Evolutionary conservation across 2,888 invertebrate genomes (phyloP), one percentile per base, ranked within the genome.

Genomic region (Aphodius sticticus): DNA sequence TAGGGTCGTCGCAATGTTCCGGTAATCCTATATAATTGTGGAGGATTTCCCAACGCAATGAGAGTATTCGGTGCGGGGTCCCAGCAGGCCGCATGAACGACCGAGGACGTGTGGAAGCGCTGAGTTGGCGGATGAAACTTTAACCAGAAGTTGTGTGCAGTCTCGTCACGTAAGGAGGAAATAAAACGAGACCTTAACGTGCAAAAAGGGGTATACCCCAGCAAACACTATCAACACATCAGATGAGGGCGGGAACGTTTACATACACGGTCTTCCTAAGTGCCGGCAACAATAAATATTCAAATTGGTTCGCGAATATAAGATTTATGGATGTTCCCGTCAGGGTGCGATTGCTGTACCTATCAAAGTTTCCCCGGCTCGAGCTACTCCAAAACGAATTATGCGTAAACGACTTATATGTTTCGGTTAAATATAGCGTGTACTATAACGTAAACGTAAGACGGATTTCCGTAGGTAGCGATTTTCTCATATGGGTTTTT

Each of bases 141-240:
- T 53, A 53, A 53, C 53, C 53, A 53, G 53, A 53, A 53, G 53
- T 53, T 53, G 53, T 53, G 53, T 53, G 53, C 53, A 53, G 53
- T 53, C 53, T 53, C 12, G 53, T 53, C 53, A 53, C 53, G 53
- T 53, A 53, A 53, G 53, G 53, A 26, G 53, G 12, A 53, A 53
- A 53, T 53, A 53, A 53, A 53, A 53, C 53, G 6, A 53, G 53
- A 53, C 53, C 12, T 53, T 53, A 53, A 53, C 53, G 7, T 53
- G 53, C 53, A 53, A 53, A 5, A 12, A 26, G 4, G 53, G 53
- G 53, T 53, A 5, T 53, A 53, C 9, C 7, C 53, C 53, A 1
- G 3, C 12, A 53, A 7, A 53, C 53, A 53, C 53, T 53, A 53
- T 53, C 53, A 53, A 53, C 53, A 53, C 53, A 53, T 53, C 53